These are phyloP conservation scores for Sylvia atricapilla DNA, from an alignment of 2,113 vertebrate genomes.

Conservation along the genomic window DNA sequence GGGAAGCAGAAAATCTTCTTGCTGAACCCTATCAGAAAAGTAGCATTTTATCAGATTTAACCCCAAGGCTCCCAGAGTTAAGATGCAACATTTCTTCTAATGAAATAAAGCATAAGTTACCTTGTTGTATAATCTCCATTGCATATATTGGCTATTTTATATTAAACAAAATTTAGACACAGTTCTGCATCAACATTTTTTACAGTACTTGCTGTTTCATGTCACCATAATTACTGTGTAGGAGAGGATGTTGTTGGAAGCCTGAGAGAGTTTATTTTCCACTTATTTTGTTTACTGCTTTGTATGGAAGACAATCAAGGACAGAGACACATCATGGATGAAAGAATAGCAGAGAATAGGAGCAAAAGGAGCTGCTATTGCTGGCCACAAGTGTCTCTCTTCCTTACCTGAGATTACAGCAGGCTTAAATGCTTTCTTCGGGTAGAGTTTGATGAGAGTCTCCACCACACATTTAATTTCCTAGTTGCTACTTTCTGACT, in stretches of 20 bases:
- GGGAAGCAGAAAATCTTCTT: not conserved
- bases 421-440: not conserved
- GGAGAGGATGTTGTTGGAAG: not conserved
- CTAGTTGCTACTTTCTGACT: not conserved
- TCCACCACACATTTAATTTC: not conserved
- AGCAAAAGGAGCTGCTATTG: not conserved
- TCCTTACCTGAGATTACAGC: not conserved
- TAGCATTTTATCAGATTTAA: not conserved
- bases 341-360: not conserved
- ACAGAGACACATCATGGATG: not conserved
- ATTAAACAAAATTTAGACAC: not conserved
- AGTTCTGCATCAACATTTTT: not conserved
- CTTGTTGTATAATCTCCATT: not conserved
- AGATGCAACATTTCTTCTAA: not conserved
- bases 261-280: not conserved
- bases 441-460: not conserved
- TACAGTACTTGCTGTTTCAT: not conserved
- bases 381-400: not conserved
- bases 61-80: not conserved
- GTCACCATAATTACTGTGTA: not conserved
- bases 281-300: not conserved
- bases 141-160: not conserved
- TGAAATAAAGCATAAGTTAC: not conserved
- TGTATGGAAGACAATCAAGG: not conserved
- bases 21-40: not conserved